Evolutionary conservation across 2,888 invertebrate genomes (phyloP), one percentile per base, ranked within the genome.

Genomic region (Lobophora halterata): DNA sequence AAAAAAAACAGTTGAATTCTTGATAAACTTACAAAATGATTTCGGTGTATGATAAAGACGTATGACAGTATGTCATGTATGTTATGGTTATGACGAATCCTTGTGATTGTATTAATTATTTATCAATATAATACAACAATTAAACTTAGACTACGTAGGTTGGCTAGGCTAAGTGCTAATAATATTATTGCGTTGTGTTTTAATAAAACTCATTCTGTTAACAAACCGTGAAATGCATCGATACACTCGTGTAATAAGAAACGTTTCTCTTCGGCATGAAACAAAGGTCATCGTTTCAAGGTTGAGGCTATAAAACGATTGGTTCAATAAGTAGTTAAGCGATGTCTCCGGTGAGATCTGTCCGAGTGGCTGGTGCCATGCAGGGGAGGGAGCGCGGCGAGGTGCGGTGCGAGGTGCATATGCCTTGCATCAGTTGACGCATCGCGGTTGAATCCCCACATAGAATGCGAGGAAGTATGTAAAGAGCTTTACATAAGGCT

Each of bases 391-490:
- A 33, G 49, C 33, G 46, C 45, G 21, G 55, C 8, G 44, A 35
- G 35, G 61, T 53, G 66, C 64, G 65, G 59, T 42, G 62, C 55
- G 75, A 65, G 69, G 67, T 76, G 75, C 76, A 77, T 77, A 71
- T 83, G 65, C 65, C 69, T 68, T 69, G 81, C 82, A 83, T 75
- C 68, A 65, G 77, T 81, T 83, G 82, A 83, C 82, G 83, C 85
- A 83, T 83, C 79, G 79, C 79, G 71, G 78, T 79, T 79, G 78
- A 79, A 80, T 79, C 80, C 78, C 82, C 74, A 83, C 79, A 82
- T 81, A 81, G 68, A 67, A 68, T 69, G 74, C 70, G 77, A 77
- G 77, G 76, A 77, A 74, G 68, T 79, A 81, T 82, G 80, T 82
- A 82, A 65, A 79, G 79, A 58, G 63, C 61, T 51, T 70, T 75